Evolutionary conservation across 2,888 invertebrate species (phyloP).

Genomic region (Pseudoips prasinana): DNA sequence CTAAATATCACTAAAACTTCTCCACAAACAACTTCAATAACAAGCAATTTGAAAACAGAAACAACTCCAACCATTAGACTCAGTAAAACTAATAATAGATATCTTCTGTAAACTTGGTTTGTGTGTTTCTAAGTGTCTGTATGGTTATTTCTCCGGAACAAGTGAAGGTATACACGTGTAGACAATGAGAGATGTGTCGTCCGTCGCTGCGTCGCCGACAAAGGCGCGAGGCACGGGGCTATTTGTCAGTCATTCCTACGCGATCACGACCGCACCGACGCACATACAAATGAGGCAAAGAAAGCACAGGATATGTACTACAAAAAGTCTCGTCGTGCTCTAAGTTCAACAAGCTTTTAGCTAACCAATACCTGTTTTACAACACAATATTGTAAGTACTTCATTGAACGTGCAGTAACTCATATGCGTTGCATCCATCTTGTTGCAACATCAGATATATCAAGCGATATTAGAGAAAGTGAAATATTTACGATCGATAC

Average conservation of each 20-base stretch:
- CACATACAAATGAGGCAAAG: conserved; percentile 58
- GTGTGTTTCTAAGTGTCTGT: conserved; percentile 21
- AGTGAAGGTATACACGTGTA: conserved; percentile 36
- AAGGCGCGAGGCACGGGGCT: conserved; percentile 54
- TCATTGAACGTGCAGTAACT: not conserved
- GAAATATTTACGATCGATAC: conserved; percentile 48
- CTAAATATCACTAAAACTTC: too few species aligned
- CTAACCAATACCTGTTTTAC: conserved; percentile 9
- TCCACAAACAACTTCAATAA: too few species aligned
- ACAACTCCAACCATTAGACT: too few species aligned
- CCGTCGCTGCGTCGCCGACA: conserved; percentile 60
- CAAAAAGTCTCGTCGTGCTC: conserved; percentile 28
- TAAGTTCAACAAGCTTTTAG: conserved; percentile 14
- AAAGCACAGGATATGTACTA: conserved; percentile 41
- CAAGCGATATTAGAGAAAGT: conserved; percentile 46
- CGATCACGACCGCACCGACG: conserved; percentile 43
- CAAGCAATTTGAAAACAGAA: too few species aligned
- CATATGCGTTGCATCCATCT: conserved; percentile 3
- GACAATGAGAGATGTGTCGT: conserved; percentile 56
- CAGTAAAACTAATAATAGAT: too few species aligned
- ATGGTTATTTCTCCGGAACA: conserved; percentile 44
- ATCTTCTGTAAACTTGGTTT: too few species aligned
- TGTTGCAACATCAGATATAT: conserved; percentile 21
- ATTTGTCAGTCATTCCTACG: conserved; percentile 61
- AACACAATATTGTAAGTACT: conserved; percentile 1